Evolutionary conservation across 2,113 vertebrate species (phyloP), one percentile per base, ranked within the genome.

Genomic region (Halcyon malimbica): DNA sequence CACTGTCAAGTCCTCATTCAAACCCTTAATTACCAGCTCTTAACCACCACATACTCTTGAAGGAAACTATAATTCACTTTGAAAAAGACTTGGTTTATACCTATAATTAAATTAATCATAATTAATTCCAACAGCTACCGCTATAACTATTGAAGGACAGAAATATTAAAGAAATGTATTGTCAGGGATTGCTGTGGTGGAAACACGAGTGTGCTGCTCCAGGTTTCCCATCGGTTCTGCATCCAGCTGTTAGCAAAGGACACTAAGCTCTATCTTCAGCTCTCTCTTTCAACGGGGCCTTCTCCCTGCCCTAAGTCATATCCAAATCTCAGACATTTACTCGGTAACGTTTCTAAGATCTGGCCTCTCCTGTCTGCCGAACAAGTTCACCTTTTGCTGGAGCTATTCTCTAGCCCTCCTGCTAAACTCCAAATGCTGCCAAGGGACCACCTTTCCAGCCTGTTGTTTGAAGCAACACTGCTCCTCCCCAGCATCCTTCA

Each of bases 61-160:
- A 88, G 56, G 88, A 68, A 96, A 94, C 77, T 88, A 86, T 90
- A 97, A 94, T 90, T 94, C 90, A 86, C 16, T 86, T 90, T 90
- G 90, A 54, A 83, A 64, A 97, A 95, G 91, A 94, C 59, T 53
- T 87, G 71, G 51, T 97, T 95, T 96, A 87, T 90, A 75, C 89
- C 90, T 90, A 94, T 86, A 97, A 97, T 96, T 95, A 97, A 95
- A 56, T 83, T 95, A 96, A 97, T 94, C 53, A 94, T 93, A 94
- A 97, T 95, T 97, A 96, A 96, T 95, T 97, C 86, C 73, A 96
- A 71, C 62, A 87, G 69, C 74, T 94, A 89, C 82, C 62, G 77
- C 21, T 63, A 60, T 73, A 88, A 82, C 64, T 82, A 37, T 70
- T 63, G 88, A 94, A 96, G 26, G 82, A 94, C 44, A 48, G 31